Base-by-base conservation (phyloP, 2,797 vertebrate species). In the Crax fasciolata region DNA sequence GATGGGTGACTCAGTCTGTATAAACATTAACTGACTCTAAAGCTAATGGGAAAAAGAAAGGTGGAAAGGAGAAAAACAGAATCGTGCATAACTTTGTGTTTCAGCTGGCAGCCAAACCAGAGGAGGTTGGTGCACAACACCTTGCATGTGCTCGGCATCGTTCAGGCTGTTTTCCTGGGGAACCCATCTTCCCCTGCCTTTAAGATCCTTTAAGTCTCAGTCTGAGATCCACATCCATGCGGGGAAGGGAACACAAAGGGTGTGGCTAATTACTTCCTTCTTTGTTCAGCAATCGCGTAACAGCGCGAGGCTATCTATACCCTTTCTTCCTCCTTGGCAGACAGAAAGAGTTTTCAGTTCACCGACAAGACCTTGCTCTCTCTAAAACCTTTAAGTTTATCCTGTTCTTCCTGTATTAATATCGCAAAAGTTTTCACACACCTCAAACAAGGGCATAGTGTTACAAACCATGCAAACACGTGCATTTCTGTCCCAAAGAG, bases 21-120 rank as follows among this genome's bases (percentile, higher is more conserved):
- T 94, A 96, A 97, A 97, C 94, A 96, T 96, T 96, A 95, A 96
- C 93, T 77, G 92, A 93, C 93, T 97, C 83, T 87, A 94, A 94
- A 96, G 88, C 91, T 94, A 95, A 96, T 90, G 91, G 92, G 95
- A 93, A 96, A 92, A 92, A 93, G 90, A 96, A 94, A 96, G 76
- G 90, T 43, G 77, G 79, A 78, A 89, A 91, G 82, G 71, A 92
- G 92, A 93, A 87, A 93, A 94, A 48, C 72, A 93, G 89, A 94
- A 79, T 93, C 43, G 18, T 61, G 84, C 18, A 5, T 70, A 90
- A 86, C 74, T 88, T 90, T 87, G 88, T 73, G 67, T 91, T 91
- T 84, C 90, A 95, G 85, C 91, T 94, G 91, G 91, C 80, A 92
- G 79, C 87, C 54, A 57, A 95, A 59, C 46, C 55, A 39, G 70